phyloP scores from a whole-genome alignment of 2,797 vertebrate genomes.

The Alectoris magna region DNA sequence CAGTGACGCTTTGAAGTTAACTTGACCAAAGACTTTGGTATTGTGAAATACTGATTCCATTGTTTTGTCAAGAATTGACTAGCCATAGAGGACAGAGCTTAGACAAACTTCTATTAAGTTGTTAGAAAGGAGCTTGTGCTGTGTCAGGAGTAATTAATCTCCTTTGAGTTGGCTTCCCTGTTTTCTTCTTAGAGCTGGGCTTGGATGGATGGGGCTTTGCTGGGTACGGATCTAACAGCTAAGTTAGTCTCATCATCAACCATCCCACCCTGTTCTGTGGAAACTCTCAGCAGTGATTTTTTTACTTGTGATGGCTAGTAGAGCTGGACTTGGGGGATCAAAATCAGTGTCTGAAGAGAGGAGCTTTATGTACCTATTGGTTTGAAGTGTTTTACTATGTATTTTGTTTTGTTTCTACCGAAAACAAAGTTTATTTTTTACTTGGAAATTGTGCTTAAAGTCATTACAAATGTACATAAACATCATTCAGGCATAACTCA shows the following conservation, averaged over 20 bases:
- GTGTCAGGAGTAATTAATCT: neutral
- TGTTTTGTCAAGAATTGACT: neutral
- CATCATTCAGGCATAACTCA: neutral
- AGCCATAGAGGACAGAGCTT: neutral
- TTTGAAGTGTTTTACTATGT: neutral
- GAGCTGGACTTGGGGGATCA: neutral
- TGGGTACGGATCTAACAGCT: neutral
- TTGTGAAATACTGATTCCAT: neutral
- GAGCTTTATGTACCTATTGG: neutral
- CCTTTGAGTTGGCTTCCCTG: neutral
- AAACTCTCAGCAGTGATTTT: neutral
- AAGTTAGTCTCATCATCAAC: neutral
- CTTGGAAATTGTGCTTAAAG: neutral
- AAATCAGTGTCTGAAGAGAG: neutral
- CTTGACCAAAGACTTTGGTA: neutral
- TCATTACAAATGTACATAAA: neutral
- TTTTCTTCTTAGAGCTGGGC: neutral
- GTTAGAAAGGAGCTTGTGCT: rapidly evolving
- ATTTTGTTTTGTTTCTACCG: neutral
- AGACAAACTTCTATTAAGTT: neutral
- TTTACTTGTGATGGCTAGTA: neutral
- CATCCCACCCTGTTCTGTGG: neutral
- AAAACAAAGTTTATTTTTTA: neutral
- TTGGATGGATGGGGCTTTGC: neutral
- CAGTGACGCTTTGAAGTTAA: neutral